A percentile compares a stretch with the other conserved stretches of the same genome.
These are phyloP conservation scores for Maconellicoccus hirsutus DNA, from an alignment of 1,140 invertebrate species.

Conservation along the genomic window DNA sequence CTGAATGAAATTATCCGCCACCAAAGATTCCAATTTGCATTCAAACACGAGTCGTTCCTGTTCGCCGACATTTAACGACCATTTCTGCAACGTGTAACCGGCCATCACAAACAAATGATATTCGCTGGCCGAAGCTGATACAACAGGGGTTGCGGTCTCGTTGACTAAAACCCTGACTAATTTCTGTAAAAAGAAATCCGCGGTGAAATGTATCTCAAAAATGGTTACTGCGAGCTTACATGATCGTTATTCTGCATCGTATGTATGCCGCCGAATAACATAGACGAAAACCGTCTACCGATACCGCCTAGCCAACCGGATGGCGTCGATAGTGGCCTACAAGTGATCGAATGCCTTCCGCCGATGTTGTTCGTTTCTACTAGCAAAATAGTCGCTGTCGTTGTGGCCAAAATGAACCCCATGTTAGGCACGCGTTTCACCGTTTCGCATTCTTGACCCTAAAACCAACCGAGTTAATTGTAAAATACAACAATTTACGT, in stretches of 20 bases:
- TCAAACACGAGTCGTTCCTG: slow-evolving; percentile 49
- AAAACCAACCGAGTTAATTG: slow-evolving; percentile 12
- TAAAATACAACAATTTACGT: slow-evolving; percentile 38
- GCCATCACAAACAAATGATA: slow-evolving; percentile 51
- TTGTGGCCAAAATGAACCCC: slow-evolving; percentile 77
- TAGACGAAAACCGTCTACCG: slow-evolving; percentile 65
- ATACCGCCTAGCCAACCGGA: slow-evolving; percentile 81
- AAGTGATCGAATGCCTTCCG: slow-evolving; percentile 53
- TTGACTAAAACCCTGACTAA: slow-evolving; percentile 43
- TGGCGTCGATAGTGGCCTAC: slow-evolving; percentile 57
- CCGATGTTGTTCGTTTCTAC: slow-evolving; percentile 45
- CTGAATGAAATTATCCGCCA: slow-evolving; percentile 47
- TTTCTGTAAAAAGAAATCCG: slow-evolving; percentile 39
- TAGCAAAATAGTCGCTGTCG: slow-evolving; percentile 74
- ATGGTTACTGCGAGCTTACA: neutral
- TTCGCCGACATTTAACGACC: slow-evolving; percentile 43
- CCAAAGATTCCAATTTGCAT: slow-evolving; percentile 46
- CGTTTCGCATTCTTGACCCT: slow-evolving; percentile 52
- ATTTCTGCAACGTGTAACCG: slow-evolving; percentile 55
- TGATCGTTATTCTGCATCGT: neutral
- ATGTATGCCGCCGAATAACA: slow-evolving; percentile 70
- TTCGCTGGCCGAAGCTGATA: slow-evolving; percentile 29
- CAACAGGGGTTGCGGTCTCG: slow-evolving; percentile 30
- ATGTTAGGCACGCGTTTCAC: slow-evolving; percentile 53
- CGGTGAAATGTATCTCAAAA: slow-evolving; percentile 15